Base-by-base conservation (phyloP, 2,797 vertebrate species). In the Vultur gryphus region DNA sequence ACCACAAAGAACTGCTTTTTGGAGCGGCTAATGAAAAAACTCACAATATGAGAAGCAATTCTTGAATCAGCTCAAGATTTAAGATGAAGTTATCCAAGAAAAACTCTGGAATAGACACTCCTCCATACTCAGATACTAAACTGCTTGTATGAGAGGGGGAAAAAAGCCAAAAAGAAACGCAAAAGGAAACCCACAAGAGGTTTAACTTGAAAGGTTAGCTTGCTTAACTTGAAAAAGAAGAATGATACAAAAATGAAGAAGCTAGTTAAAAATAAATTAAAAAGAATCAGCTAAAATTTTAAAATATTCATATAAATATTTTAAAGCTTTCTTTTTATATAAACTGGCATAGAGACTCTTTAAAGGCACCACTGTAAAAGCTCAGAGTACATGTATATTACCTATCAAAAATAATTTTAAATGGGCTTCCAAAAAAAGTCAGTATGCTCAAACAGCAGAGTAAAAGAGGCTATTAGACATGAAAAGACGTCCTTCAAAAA, bases 181-280 rank as follows among this genome's bases (percentile, higher is more conserved):
- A 84, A 87, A 87, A 93, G n/a, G 33, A 87, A 93, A 81, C 20
- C n/a, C 93, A 87, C 78, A 25, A 67, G 95, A 94, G 90, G 44
- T 77, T 96, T 96, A 77, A 89, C 92, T 94, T 95, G 81, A 96
- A 94, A 96, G 59, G 48, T 93, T 92, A 87, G n/a, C 52, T 93
- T 91, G 59, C 78, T 94, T 91, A 89, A 89, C 71, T 92, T 92
- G 73, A 80, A 95, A 94, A 94, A 96, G 55, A 72, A 94, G 78
- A 89, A 94, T 82, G 67, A 85, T 87, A 89, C 57, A 69, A 94
- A 95, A 92, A 85, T 31, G 81, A 61, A 95, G 88, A 87, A 85
- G 29, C 84, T 93, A 93, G 52, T 97, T 96, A 96, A 96, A 96
- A 96, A 96, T 95, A 95, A 95, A 96, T 95, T 96, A 70, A 96